Percentiles rank a stretch among this genome's conserved stretches.
phyloP scores from a whole-genome alignment of 2,888 invertebrate genomes.

The Noctua janthe region DNA sequence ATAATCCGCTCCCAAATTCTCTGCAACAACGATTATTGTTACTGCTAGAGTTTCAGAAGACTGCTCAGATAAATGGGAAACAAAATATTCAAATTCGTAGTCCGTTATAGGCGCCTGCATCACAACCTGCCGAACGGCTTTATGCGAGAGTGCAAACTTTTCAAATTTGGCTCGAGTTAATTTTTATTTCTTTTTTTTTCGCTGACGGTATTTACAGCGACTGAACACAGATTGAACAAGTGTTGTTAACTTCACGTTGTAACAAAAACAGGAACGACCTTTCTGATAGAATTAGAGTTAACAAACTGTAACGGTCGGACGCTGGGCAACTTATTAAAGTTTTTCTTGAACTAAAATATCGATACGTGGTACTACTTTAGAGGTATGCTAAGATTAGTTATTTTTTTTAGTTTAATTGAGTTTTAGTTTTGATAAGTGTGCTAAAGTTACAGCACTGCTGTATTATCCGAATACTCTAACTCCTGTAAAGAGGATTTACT shows the following conservation, averaged over 20 bases:
- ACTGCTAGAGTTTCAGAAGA: slow-evolving; percentile 52
- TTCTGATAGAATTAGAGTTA: slow-evolving; percentile 77
- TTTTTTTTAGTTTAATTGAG: not conserved
- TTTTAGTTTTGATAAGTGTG: not conserved
- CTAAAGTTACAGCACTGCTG: not conserved
- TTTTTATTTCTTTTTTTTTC: slow-evolving; percentile 57
- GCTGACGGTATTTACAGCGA: slow-evolving; percentile 59
- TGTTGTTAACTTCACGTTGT: slow-evolving; percentile 68
- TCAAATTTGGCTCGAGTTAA: slow-evolving; percentile 53
- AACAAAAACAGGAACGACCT: slow-evolving; percentile 71
- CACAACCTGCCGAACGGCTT: slow-evolving; percentile 38
- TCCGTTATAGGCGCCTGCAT: slow-evolving; percentile 44
- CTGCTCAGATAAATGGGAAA: slow-evolving; percentile 38
- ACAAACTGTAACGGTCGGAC: slow-evolving; percentile 73
- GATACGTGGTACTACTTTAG: slow-evolving; percentile 25
- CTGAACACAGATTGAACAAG: slow-evolving; percentile 66
- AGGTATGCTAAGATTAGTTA: not conserved
- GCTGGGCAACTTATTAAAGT: slow-evolving; percentile 73
- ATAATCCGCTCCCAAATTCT: slow-evolving; percentile 38
- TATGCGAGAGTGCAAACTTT: slow-evolving; percentile 51
- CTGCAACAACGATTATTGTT: slow-evolving; percentile 50
- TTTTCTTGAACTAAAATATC: slow-evolving; percentile 64
- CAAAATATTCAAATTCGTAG: slow-evolving; percentile 58
- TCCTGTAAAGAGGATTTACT: too few relatives aligned
- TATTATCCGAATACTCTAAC: not conserved